These are phyloP conservation scores for Drosophila mercatorum DNA, from an alignment of 2,888 invertebrate genomes.

Conservation along the genomic window DNA sequence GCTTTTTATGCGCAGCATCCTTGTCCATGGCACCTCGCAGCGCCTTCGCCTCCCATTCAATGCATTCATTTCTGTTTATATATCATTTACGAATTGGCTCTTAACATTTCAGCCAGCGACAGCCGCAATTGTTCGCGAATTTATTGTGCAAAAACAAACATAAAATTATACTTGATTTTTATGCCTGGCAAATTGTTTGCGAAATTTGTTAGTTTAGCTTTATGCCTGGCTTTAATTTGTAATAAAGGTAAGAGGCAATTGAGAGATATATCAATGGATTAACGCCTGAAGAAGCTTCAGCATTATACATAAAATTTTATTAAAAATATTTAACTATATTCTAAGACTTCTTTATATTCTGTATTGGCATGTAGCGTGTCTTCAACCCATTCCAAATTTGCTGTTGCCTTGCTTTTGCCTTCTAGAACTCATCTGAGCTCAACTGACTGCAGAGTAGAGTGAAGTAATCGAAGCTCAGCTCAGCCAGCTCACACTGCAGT, in stretches of 20 bases:
- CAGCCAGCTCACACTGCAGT: neutral
- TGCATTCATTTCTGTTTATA: slow-evolving; percentile 19
- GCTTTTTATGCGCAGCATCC: slow-evolving; percentile 66
- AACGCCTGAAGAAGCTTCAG: too few species aligned
- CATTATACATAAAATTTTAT: too few species aligned
- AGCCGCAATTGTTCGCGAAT: slow-evolving; percentile 23
- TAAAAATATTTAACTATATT: too few species aligned
- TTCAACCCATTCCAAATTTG: too few species aligned
- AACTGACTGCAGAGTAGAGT: too few species aligned
- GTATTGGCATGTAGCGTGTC: too few species aligned
- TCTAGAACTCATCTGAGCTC: neutral
- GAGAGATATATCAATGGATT: neutral
- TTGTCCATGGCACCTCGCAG: slow-evolving; percentile 24
- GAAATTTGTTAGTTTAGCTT: neutral
- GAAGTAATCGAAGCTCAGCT: too few species aligned
- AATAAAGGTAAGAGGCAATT: neutral
- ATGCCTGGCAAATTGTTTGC: slow-evolving; percentile 6
- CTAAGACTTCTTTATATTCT: too few species aligned
- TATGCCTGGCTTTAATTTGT: neutral
- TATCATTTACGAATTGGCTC: slow-evolving; percentile 17
- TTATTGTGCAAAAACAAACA: slow-evolving; percentile 17
- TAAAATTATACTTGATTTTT: slow-evolving; percentile 13
- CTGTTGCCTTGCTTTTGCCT: neutral
- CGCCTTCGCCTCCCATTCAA: slow-evolving; percentile 2
- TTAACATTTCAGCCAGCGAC: slow-evolving; percentile 8